Base-by-base conservation (phyloP, 2,113 vertebrate genomes). In the Scortum barcoo region DNA sequence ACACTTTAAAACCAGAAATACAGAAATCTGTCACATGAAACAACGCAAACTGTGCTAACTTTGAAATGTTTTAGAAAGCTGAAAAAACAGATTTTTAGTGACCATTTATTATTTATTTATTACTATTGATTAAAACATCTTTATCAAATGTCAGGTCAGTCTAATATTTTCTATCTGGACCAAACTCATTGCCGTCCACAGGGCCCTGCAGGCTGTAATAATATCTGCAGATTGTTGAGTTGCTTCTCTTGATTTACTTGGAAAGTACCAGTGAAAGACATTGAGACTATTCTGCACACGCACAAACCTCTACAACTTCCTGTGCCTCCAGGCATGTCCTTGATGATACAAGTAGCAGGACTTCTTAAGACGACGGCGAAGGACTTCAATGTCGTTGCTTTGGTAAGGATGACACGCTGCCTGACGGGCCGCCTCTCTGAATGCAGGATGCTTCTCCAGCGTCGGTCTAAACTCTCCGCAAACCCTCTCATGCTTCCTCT, bases 301-400 rank as follows among this genome's bases (percentile, higher is more conserved):
- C 74, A 92, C 93, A 0, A 93, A 95, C 84, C 65, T 94, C 51
- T 61, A n/a, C 14, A 13, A 46, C 68, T 72, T 13, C 81, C 40
- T 71, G 24, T 61, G 61, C 78, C 80, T 89, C 0, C 93, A 99
- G 98, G 97, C 67, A 93, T 99, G 96, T 97, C 97, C 67, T 85
- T 99, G 92, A 97, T 99, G 97, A 97, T 96, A 91, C 97, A 99
- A 86, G 95, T 99, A 48, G 96, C 97, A 28, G 92, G 87, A 77
- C 95, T 96, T 86, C 95, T 99, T 72, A 98, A 97, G 93, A 95
- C 92, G 0, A 91, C 98, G 72, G 97, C 98, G 60, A 96, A 95
- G 91, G 97, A 99, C 80, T 96, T 97, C 69, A 95, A 95, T 16
- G 58, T 97, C 1, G 96, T 97, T 0, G 91, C 96, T 72, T 83